Conservation (phyloP, 2,888 invertebrate genomes). For the Pyrgus malvae region DNA sequence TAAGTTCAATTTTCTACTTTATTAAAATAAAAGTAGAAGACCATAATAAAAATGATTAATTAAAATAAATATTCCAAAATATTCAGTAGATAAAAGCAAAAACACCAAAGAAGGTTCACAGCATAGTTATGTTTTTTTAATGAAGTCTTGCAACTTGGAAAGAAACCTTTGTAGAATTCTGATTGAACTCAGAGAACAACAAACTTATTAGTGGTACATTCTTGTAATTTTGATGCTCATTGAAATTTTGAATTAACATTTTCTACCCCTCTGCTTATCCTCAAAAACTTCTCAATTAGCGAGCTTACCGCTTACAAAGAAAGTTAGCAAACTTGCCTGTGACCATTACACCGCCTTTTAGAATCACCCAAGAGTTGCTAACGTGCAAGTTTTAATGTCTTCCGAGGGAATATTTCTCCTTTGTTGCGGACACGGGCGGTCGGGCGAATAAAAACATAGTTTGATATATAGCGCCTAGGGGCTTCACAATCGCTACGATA, state of each 20-base stretch:
- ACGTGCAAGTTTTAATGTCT: constrained; percentile 69
- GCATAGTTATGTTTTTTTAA: too few species aligned
- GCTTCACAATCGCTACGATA: constrained; percentile 17
- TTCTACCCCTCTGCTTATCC: constrained; percentile 30
- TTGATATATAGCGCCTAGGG: constrained; percentile 33
- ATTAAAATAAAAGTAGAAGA: too few species aligned
- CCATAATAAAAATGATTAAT: too few species aligned
- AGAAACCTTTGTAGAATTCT: too few species aligned
- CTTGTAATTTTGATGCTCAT: constrained; percentile 5
- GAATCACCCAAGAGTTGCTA: constrained; percentile 47
- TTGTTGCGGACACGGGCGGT: constrained; percentile 52
- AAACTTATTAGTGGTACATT: too few species aligned
- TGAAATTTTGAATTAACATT: constrained; percentile 3
- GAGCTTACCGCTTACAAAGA: constrained; percentile 53
- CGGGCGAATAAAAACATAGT: constrained; percentile 46
- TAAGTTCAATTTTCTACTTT: too few species aligned
- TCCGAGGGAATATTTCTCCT: constrained; percentile 47
- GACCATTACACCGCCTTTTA: constrained; percentile 53
- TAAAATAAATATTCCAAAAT: too few species aligned
- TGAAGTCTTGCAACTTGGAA: too few species aligned
- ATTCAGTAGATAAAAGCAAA: too few species aligned
- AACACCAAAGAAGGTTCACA: too few species aligned
- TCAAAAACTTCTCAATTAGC: constrained; percentile 56
- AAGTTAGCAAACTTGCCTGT: constrained; percentile 47
- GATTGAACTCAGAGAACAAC: too few species aligned